Percentiles rank a stretch among this genome's conserved stretches.
Evolutionary conservation across 2,888 invertebrate species (phyloP).

Genomic region (Stenodera caucasica): DNA sequence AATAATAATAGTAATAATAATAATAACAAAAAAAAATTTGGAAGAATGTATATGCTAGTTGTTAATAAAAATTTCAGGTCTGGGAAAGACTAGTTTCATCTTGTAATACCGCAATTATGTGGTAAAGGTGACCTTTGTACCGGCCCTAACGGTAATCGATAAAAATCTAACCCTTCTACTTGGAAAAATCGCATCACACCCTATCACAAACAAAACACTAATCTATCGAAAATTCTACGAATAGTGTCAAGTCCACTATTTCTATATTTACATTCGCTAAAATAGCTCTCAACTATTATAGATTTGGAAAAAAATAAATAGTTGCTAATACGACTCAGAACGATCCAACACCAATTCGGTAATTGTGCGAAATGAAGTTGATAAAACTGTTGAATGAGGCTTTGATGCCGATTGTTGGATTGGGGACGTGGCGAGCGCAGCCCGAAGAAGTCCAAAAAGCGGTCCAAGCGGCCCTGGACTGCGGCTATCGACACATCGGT

Average conservation of each 20-base stretch:
- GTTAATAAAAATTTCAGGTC: conserved; percentile 56
- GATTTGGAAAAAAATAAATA: too few relatives aligned
- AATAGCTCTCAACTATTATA: conserved; percentile 15
- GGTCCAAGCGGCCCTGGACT: conserved; percentile 66
- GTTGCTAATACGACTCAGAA: too few relatives aligned
- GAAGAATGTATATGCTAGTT: conserved; percentile 56
- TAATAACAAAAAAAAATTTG: not conserved
- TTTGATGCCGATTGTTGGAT: conserved; percentile 70
- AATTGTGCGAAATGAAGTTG: conserved; percentile 50
- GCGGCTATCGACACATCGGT: conserved; percentile 71
- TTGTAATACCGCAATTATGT: not conserved
- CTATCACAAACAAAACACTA: not conserved
- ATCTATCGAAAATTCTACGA: conserved; percentile 14
- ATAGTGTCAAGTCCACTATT: conserved; percentile 25
- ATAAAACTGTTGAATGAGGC: conserved; percentile 57
- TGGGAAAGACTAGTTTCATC: conserved; percentile 40
- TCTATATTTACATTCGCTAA: conserved; percentile 6
- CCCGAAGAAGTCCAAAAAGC: conserved; percentile 66
- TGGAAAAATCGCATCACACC: too few relatives aligned
- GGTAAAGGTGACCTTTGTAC: not conserved
- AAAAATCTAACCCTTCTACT: not conserved
- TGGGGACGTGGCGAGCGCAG: conserved; percentile 75
- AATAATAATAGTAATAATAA: conserved; percentile 25
- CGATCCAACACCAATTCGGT: not conserved
- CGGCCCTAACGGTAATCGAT: not conserved